phyloP scores from a whole-genome alignment of 2,113 vertebrate species.

The Halcyon senegalensis region DNA sequence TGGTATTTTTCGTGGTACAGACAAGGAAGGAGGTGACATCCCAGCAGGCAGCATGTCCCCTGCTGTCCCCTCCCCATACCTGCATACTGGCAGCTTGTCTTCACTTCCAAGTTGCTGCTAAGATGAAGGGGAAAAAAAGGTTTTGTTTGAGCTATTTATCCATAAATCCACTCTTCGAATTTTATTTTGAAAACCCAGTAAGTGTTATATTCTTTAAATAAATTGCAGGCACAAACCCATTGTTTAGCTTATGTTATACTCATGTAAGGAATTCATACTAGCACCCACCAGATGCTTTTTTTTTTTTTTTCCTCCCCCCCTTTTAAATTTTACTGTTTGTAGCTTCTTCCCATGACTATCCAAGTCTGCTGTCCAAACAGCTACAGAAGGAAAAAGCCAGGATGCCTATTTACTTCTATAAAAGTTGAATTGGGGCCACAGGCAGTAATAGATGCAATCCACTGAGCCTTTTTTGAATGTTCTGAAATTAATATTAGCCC shows the following conservation, averaged over 20 bases:
- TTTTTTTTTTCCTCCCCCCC: too few relatives aligned
- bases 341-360: background rate
- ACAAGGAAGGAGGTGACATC: background rate
- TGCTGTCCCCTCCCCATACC: accelerated
- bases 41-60: accelerated
- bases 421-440: background rate
- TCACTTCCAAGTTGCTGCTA: accelerated
- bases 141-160: background rate
- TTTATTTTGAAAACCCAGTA: background rate
- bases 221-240: background rate
- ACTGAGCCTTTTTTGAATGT: background rate
- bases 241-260: background rate
- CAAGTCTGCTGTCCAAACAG: background rate
- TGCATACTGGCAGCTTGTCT: background rate
- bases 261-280: background rate
- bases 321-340: background rate
- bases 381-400: background rate
- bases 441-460: background rate
- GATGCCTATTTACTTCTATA: background rate
- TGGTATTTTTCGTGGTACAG: background rate
- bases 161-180: background rate
- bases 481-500: background rate
- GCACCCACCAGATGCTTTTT: background rate
- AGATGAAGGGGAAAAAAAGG: background rate
- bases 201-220: background rate